Base-by-base conservation (phyloP, 2,797 vertebrate species). In the Florisuga fusca region DNA sequence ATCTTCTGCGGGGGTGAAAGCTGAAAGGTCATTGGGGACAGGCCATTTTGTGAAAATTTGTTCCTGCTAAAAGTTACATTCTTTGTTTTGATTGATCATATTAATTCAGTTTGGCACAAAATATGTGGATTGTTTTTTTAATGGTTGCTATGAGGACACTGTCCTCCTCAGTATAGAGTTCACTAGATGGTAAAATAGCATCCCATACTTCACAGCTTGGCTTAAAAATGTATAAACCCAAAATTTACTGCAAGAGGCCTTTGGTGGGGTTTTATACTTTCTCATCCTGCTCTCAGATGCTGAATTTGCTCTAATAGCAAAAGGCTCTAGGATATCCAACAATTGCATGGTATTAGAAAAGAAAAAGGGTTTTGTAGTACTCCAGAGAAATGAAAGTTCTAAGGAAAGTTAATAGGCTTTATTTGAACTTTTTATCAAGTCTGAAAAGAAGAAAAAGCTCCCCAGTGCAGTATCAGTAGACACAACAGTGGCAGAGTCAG, bases 71-170 rank as follows among this genome's bases (percentile, higher is more conserved):
- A 86, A 86, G 58, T n/a, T 61, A 18, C 63, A 58, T 91, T 89
- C 57, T 82, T 95, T 62, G 46, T 66, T 91, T 92, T 91, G 81
- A 86, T 81, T 86, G 79, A 81, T 88, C 31, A 45, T 41, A 29
- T 76, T 34, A 91, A 73, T 94, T 91, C 77, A 84, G 19, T 86
- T 94, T 68, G 54, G 38, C 33, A 86, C 66, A 86, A 93, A 88
- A 84, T 45, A 72, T 20, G 34, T 66, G 58, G 72, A 75, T 58
- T 93, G 36, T 48, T 72, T 94, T 95, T 84, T 34, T 62, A 87
- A 84, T 66, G 15, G 34, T 59, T 88, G 51, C 58, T 69, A 3
- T 69, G 73, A 93, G 73, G 43, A 74, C 54, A 25, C 7, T 36
- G 48, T 89, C 33, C 41, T 93, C 61, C 48, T 81, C 13, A 33